Percentiles rank a stretch among this genome's conserved stretches.
phyloP scores from a whole-genome alignment of 2,797 vertebrate species.

The Hemibagrus guttatus region DNA sequence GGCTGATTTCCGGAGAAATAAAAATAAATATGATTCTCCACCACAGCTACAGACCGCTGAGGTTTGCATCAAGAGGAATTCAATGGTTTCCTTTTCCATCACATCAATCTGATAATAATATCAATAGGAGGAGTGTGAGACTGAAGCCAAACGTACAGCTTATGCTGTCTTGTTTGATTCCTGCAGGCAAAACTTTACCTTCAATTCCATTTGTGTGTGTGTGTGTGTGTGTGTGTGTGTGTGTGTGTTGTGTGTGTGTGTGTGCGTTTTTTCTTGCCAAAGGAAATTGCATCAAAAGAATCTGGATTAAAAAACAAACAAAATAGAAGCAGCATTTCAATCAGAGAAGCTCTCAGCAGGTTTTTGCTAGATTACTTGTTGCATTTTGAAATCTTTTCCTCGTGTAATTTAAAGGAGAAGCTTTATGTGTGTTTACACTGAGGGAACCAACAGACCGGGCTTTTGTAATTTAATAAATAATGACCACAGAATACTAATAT shows the following conservation, averaged over 20 bases:
- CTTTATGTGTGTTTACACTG: conserved; percentile 42
- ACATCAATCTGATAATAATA: conserved; percentile 66
- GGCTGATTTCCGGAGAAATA: conserved; percentile 58
- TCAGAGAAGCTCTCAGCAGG: conserved; percentile 50
- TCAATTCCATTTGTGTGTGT: conserved; percentile 45
- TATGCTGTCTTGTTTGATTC: conserved; percentile 54
- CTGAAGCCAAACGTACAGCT: conserved; percentile 51
- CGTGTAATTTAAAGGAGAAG: conserved; percentile 37
- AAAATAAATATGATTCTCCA: conserved; percentile 59
- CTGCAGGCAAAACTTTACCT: conserved; percentile 57
- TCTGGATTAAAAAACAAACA: conserved; percentile 55
- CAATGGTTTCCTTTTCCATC: conserved; percentile 61
- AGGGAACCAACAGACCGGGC: conserved; percentile 31
- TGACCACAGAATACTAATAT: conserved; percentile 50
- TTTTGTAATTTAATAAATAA: conserved; percentile 56
- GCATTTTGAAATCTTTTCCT: conserved; percentile 50
- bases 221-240: neutral
- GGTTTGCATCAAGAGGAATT: conserved; percentile 60
- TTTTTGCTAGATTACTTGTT: conserved; percentile 47
- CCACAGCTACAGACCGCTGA: conserved; percentile 48
- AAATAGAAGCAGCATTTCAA: conserved; percentile 63
- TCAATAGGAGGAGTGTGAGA: conserved; percentile 35
- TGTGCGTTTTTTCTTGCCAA: conserved; percentile 34
- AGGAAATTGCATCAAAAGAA: conserved; percentile 62
- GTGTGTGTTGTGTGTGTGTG: neutral